Evolutionary conservation across 2,888 invertebrate genomes (phyloP), one percentile per base, ranked within the genome.

Genomic region (Acleris cristana): DNA sequence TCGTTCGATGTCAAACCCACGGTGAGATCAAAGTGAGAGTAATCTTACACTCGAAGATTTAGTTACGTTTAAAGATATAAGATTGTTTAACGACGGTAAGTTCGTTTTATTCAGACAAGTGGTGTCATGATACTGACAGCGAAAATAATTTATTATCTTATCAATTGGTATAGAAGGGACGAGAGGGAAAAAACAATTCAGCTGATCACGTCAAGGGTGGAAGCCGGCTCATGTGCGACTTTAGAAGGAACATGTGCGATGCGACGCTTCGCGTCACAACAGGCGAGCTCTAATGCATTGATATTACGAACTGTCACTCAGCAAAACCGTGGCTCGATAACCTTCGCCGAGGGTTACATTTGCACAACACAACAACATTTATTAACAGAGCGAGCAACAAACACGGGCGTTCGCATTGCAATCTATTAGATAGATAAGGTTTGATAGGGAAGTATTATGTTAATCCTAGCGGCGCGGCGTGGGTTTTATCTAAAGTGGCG

Each of bases 361-460:
- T 84, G 83, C 85, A 84, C 84, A 86, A 83, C 80, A 84, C 77
- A 83, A 84, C 76, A 84, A 80, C 83, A 86, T 86, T 82, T 81
- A 88, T 87, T 85, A 84, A 85, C 81, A 89, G 81, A 79, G 81
- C 79, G 86, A 85, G 79, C 87, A 85, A 88, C 85, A 88, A 86
- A 86, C 86, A 87, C 78, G 87, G 86, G 88, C 88, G 87, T 85
- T 92, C 92, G 92, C 91, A 89, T 80, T 86, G 90, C 91, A 88
- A 88, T 88, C 89, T 89, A 89, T 89, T 88, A 89, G 84, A 84
- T 83, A 89, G 88, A 89, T 87, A 89, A 84, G 85, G 87, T 82
- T 85, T 83, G 87, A 87, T 85, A 86, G 88, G 86, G 85, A 81
- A 83, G 87, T 86, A 83, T 89, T 88, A 89, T 89, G 88, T 85